Conservation (phyloP, 2,113 vertebrate species). For the Carassius gibelio region DNA sequence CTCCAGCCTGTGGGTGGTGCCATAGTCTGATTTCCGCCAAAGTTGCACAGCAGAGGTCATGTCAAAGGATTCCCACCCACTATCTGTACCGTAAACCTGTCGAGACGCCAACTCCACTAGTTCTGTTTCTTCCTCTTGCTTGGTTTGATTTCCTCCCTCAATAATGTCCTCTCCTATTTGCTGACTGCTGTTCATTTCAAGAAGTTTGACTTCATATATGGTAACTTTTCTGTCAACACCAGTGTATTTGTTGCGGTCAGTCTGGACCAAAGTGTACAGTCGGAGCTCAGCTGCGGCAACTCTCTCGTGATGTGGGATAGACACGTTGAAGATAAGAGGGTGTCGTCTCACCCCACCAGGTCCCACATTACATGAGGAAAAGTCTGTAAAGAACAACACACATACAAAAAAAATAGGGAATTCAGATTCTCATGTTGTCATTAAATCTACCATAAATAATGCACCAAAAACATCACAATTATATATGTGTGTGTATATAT, state of each 20-base stretch:
- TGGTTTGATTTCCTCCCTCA: conserved; percentile 23
- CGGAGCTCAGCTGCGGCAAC: conserved; percentile 89
- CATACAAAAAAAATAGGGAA: not conserved
- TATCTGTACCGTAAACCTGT: conserved; percentile 85
- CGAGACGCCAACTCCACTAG: conserved; percentile 81
- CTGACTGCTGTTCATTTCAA: conserved; percentile 54
- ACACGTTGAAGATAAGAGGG: conserved; percentile 92
- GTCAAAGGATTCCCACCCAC: conserved; percentile 93
- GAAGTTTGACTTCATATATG: conserved; percentile 79
- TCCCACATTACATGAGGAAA: conserved; percentile 75
- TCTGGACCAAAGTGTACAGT: conserved; percentile 89
- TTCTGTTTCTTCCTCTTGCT: conserved; percentile 60
- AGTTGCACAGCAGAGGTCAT: conserved; percentile 83
- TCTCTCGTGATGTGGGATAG: conserved; percentile 91
- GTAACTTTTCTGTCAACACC: conserved; percentile 90
- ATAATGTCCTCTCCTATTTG: conserved; percentile 48
- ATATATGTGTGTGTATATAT: not conserved
- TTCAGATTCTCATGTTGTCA: not conserved
- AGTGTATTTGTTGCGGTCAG: conserved; percentile 82
- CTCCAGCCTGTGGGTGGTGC: conserved; percentile 84
- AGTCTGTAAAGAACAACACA: conserved; percentile 71
- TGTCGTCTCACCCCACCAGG: conserved; percentile 81
- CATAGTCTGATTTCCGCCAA: conserved; percentile 81
- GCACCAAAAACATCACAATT: not conserved
- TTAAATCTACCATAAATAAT: not conserved